A percentile compares a stretch with the other conserved stretches of the same genome.
Evolutionary conservation across 2,888 invertebrate species (phyloP).

Genomic region (Calameuta filiformis): DNA sequence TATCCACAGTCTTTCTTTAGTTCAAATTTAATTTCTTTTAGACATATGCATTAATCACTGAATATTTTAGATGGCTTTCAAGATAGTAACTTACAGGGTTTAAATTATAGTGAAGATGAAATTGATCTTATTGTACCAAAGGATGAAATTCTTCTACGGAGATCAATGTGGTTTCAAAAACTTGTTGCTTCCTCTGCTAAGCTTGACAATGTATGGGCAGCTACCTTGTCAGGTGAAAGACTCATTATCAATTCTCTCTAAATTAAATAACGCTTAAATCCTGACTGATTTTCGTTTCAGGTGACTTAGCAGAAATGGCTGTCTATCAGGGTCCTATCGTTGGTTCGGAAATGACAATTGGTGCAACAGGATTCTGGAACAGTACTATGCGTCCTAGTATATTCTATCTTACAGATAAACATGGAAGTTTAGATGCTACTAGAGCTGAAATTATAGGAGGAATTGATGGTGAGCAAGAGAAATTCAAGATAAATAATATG

Average conservation of each 20-base stretch:
- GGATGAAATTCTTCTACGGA: slow-evolving; percentile 34
- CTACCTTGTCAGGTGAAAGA: slow-evolving; percentile 71
- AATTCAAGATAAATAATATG: not conserved
- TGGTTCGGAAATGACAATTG: slow-evolving; percentile 67
- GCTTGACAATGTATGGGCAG: slow-evolving; percentile 73
- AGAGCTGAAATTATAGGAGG: slow-evolving; percentile 77
- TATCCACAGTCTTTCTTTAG: not conserved
- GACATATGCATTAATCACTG: not conserved
- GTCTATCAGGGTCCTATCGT: slow-evolving; percentile 73
- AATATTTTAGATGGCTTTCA: not conserved
- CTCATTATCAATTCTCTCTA: not conserved
- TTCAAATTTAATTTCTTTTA: not conserved
- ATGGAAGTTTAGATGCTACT: slow-evolving; percentile 73
- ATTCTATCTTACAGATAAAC: slow-evolving; percentile 69
- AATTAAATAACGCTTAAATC: not conserved
- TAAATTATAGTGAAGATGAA: slow-evolving; percentile 36
- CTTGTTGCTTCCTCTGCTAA: slow-evolving; percentile 39
- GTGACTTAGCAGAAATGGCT: slow-evolving; percentile 76
- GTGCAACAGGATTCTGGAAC: slow-evolving; percentile 75
- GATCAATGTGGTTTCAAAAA: slow-evolving; percentile 46
- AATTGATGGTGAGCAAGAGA: slow-evolving; percentile 71
- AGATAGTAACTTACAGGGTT: not conserved
- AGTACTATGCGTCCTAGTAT: slow-evolving; percentile 71
- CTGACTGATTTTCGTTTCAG: slow-evolving; percentile 56
- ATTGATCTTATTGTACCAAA: slow-evolving; percentile 44